Conservation (phyloP, 2,113 vertebrate species). For the Salvelinus sp. region DNA sequence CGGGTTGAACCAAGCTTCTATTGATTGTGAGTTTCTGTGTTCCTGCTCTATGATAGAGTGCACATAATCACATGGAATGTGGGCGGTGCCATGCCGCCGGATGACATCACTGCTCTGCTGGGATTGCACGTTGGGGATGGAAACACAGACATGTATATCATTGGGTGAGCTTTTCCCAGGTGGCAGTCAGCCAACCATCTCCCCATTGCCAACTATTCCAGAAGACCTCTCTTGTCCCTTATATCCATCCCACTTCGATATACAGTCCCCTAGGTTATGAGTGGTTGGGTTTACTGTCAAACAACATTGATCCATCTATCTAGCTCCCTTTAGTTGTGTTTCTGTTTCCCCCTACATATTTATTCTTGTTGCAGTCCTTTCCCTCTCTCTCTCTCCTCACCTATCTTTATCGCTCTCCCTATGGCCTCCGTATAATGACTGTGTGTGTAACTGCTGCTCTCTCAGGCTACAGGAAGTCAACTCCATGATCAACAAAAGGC, state of each 20-base stretch:
- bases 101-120: conserved; percentile 88
- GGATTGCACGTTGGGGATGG: conserved; percentile 84
- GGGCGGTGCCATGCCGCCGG: conserved; percentile 88
- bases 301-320: not conserved
- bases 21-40: not conserved
- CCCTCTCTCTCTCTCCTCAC: conserved; percentile 13
- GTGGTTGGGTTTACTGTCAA: not conserved
- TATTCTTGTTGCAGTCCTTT: not conserved
- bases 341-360: not conserved
- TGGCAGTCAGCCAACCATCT: not conserved
- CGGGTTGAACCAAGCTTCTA: not conserved
- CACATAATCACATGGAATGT: conserved; percentile 97
- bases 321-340: not conserved
- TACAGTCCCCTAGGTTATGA: not conserved
- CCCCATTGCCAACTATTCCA: conserved; percentile 1
- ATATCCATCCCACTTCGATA: not conserved
- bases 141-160: conserved; percentile 90
- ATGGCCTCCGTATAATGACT: not conserved
- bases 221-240: not conserved
- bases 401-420: conserved; percentile 23
- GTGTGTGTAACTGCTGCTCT: conserved; percentile 25
- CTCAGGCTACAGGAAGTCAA: conserved; percentile 95
- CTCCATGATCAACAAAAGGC: conserved; percentile 94
- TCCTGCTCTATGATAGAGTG: conserved; percentile 74
- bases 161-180: conserved; percentile 82